These are phyloP conservation scores for Trichogramma pretiosum DNA, from an alignment of 1,140 invertebrate species.

Conservation along the genomic window DNA sequence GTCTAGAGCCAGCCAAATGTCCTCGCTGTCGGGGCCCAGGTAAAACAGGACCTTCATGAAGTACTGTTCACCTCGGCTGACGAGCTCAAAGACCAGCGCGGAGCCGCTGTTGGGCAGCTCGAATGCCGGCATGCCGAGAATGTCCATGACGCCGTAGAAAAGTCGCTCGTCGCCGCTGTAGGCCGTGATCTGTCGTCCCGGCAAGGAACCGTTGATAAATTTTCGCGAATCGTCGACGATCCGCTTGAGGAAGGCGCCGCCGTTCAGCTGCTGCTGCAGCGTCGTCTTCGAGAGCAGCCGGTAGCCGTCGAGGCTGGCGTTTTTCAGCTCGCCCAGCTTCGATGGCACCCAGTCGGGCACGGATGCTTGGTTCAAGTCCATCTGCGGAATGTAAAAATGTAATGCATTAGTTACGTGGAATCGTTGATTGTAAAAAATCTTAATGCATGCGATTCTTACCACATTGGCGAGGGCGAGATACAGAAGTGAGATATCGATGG, in stretches of 20 bases:
- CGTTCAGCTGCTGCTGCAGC: conserved; percentile 31
- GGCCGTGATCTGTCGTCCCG: conserved; percentile 25
- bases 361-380: conserved; percentile 17
- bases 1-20: too few relatives aligned
- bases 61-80: conserved; percentile 21
- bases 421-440: too few relatives aligned
- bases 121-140: conserved; percentile 23
- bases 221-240: conserved; percentile 26
- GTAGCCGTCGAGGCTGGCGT: conserved; percentile 25
- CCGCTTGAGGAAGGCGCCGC: conserved; percentile 32
- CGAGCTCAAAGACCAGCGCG: conserved; percentile 35
- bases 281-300: conserved; percentile 26
- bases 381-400: conserved; percentile 23
- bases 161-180: conserved; percentile 34
- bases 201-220: conserved; percentile 4
- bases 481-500: conserved; percentile 25
- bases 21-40: too few relatives aligned
- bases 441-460: conserved; percentile 27
- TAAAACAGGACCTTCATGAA: conserved; percentile 36
- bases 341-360: conserved; percentile 28
- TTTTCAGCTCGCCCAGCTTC: conserved; percentile 26
- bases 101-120: conserved; percentile 22
- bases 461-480: conserved; percentile 30
- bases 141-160: conserved; percentile 29
- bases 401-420: background rate